These are phyloP conservation scores for Epirrhoe alternata DNA, from an alignment of 2,888 invertebrate genomes.

Conservation along the genomic window DNA sequence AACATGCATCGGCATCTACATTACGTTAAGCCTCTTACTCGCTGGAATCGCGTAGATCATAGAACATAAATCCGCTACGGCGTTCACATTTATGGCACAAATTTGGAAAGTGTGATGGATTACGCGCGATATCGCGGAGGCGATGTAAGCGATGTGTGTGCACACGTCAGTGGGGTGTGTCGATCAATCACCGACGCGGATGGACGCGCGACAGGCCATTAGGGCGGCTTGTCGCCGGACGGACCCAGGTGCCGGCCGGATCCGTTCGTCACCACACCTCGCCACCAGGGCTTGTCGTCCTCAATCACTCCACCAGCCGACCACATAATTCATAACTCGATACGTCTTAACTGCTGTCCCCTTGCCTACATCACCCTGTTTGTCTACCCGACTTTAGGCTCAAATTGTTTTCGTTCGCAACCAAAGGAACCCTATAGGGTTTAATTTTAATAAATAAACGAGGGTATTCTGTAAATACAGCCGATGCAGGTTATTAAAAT, in stretches of 20 bases:
- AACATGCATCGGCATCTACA: constrained; percentile 36
- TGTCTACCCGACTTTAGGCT: constrained; percentile 18
- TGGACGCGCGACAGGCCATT: constrained; percentile 82
- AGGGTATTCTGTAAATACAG: constrained; percentile 1
- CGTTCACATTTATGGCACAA: constrained; percentile 51
- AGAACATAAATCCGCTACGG: constrained; percentile 46
- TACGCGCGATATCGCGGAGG: constrained; percentile 65
- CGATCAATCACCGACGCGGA: constrained; percentile 80
- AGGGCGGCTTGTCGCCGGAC: constrained; percentile 64
- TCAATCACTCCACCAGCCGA: constrained; percentile 60
- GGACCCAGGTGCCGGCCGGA: constrained; percentile 69
- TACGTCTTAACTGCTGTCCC: constrained; percentile 31
- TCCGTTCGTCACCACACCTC: constrained; percentile 49
- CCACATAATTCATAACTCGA: constrained; percentile 57
- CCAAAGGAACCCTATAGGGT: background rate
- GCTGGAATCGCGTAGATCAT: constrained; percentile 43
- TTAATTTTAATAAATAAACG: background rate
- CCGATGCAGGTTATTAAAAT: constrained; percentile 22
- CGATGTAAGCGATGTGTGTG: constrained; percentile 72
- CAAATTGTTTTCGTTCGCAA: constrained; percentile 4
- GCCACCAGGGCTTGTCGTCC: constrained; percentile 56
- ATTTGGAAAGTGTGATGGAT: constrained; percentile 74
- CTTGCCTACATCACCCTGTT: constrained; percentile 31
- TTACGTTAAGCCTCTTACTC: constrained; percentile 39
- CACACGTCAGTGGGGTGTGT: constrained; percentile 72